phyloP scores from a whole-genome alignment of 2,888 invertebrate genomes.

The Orthosia gracilis region DNA sequence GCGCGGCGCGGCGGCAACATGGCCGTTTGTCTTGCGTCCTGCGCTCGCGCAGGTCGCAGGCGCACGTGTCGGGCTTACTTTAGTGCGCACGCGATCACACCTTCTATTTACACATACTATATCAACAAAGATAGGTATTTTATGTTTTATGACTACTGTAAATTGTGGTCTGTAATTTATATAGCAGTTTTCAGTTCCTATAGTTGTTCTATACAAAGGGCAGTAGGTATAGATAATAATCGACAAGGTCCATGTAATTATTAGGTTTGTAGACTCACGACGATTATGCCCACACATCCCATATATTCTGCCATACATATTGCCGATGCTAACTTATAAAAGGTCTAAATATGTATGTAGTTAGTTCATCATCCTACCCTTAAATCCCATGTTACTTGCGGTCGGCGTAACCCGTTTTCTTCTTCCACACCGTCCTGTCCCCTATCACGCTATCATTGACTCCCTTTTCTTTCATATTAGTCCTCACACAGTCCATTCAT shows the following conservation, averaged over 20 bases:
- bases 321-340: background rate
- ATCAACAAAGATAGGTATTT: conserved; percentile 1
- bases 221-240: background rate
- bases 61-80: conserved; percentile 53
- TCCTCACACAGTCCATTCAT: no score
- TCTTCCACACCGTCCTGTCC: no score
- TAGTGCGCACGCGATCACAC: conserved; percentile 59
- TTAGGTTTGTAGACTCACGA: background rate
- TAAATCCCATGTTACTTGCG: no score
- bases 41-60: conserved; percentile 37
- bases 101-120: conserved; percentile 43
- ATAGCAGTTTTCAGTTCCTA: background rate
- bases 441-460: no score
- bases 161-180: conserved; percentile 2
- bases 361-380: no score
- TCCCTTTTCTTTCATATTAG: no score
- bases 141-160: background rate
- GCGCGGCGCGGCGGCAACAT: conserved; percentile 17
- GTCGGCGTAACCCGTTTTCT: no score
- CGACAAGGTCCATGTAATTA: background rate
- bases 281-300: background rate
- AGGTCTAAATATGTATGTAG: background rate
- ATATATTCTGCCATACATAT: background rate
- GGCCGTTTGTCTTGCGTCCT: conserved; percentile 53
- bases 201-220: background rate